Percentiles rank a stretch among this genome's conserved stretches.
Evolutionary conservation across 23 tunicate genomes (phyloP).

Genomic region (Trididemnum miniatum): DNA sequence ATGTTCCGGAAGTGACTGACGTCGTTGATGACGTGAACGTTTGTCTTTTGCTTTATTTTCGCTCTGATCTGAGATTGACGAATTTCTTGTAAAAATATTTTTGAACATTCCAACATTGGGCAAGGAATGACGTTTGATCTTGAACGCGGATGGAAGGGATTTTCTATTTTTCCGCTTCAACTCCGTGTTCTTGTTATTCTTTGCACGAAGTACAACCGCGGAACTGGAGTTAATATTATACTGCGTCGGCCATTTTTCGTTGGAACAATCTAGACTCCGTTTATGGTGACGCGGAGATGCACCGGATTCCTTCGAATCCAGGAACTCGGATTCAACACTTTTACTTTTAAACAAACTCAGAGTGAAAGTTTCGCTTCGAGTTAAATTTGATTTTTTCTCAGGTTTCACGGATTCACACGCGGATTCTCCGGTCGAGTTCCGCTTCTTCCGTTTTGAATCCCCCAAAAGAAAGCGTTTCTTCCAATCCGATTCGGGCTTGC

Average conservation of each 20-base stretch:
- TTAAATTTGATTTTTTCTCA: too few relatives aligned
- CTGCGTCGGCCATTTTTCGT: neutral
- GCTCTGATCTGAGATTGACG: neutral
- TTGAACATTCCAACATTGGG: conserved; percentile 56
- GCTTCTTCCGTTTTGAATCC: neutral
- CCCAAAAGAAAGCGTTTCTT: neutral
- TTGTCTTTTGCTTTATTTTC: neutral
- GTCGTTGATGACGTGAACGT: neutral
- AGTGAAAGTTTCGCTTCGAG: too few relatives aligned
- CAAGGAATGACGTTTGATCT: conserved; percentile 37
- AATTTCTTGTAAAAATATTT: conserved; percentile 33
- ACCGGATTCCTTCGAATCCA: too few relatives aligned
- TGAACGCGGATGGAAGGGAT: conserved; percentile 55
- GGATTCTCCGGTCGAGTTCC: neutral
- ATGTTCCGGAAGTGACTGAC: conserved; percentile 53
- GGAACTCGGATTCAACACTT: neutral
- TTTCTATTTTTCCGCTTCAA: conserved; percentile 33
- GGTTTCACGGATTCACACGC: too few relatives aligned
- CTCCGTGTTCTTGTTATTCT: conserved; percentile 15
- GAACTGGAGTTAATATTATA: neutral
- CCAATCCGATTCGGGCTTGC: neutral
- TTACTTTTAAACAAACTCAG: neutral
- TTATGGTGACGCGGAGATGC: neutral
- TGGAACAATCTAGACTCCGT: neutral
- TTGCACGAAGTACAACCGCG: neutral